A percentile compares a stretch with the other conserved stretches of the same genome.
These are phyloP conservation scores for Drosophila atripex DNA, from an alignment of 2,888 invertebrate genomes.

Conservation along the genomic window DNA sequence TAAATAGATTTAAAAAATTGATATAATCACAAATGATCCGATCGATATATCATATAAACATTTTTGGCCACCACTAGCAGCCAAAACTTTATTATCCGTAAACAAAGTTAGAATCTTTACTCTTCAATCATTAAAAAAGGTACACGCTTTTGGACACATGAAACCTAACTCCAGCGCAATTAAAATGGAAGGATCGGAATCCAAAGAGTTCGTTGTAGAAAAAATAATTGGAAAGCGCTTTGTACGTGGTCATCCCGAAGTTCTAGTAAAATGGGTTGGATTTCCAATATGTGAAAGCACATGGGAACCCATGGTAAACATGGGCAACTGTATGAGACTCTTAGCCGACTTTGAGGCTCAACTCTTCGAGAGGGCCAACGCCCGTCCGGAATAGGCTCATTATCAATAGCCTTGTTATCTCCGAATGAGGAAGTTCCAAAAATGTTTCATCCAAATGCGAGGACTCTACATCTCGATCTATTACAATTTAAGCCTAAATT, in stretches of 20 bases:
- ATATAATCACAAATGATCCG: too few relatives aligned
- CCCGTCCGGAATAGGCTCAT: not conserved
- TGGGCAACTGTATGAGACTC: slow-evolving; percentile 31
- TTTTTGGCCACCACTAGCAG: not conserved
- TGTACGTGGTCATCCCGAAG: slow-evolving; percentile 27
- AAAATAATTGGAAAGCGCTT: slow-evolving; percentile 43
- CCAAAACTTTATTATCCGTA: not conserved
- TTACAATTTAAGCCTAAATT: too few relatives aligned
- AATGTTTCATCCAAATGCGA: too few relatives aligned
- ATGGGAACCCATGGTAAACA: slow-evolving; percentile 53
- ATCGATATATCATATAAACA: not conserved
- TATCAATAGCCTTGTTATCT: not conserved
- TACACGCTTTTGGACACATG: not conserved
- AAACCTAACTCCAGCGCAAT: not conserved
- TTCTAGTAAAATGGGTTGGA: slow-evolving; percentile 47
- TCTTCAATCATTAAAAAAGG: not conserved
- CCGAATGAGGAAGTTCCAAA: too few relatives aligned
- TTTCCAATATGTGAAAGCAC: slow-evolving; percentile 18
- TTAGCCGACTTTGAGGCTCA: slow-evolving; percentile 42
- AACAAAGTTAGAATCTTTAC: not conserved
- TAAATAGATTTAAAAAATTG: not conserved
- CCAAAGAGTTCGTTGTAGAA: slow-evolving; percentile 42
- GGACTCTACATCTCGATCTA: too few relatives aligned
- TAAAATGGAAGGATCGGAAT: not conserved
- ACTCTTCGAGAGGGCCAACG: not conserved